phyloP scores from a whole-genome alignment of 23 tunicate genomes.

The Styela clava region DNA sequence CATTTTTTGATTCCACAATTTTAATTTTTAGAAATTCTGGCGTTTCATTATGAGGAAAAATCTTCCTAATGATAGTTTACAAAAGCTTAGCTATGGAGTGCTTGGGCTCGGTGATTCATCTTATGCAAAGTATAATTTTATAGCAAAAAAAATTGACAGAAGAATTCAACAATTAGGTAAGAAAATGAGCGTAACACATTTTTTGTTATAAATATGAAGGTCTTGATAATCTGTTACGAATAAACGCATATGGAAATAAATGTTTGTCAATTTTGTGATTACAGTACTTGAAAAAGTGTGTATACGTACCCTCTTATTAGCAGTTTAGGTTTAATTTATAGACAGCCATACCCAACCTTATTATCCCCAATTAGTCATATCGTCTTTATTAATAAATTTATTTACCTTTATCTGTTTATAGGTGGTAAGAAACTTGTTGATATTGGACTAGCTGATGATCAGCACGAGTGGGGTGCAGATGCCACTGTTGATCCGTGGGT shows the following conservation, averaged over 20 bases:
- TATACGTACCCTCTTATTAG: too few relatives aligned
- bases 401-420: too few relatives aligned
- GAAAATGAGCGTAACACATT: too few relatives aligned
- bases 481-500: constrained; percentile 77
- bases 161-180: constrained; percentile 64
- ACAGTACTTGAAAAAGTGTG: too few relatives aligned
- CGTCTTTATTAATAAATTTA: too few relatives aligned
- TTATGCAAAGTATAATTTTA: constrained; percentile 81
- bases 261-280: too few relatives aligned
- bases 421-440: constrained; percentile 54
- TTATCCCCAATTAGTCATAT: too few relatives aligned
- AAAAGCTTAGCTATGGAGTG: constrained; percentile 56
- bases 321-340: too few relatives aligned
- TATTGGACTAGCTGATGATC: constrained; percentile 91
- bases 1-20: too few relatives aligned
- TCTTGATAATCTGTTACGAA: background rate
- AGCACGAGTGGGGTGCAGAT: constrained; percentile 98
- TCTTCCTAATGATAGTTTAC: constrained; percentile 47
- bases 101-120: constrained; percentile 94
- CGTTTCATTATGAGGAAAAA: constrained; percentile 86
- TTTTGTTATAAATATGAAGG: background rate
- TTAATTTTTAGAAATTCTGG: constrained; percentile 91
- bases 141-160: constrained; percentile 67
- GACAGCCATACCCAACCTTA: too few relatives aligned
- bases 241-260: too few relatives aligned